Conservation (phyloP, 2,113 vertebrate species). For the Albula glossodonta region DNA sequence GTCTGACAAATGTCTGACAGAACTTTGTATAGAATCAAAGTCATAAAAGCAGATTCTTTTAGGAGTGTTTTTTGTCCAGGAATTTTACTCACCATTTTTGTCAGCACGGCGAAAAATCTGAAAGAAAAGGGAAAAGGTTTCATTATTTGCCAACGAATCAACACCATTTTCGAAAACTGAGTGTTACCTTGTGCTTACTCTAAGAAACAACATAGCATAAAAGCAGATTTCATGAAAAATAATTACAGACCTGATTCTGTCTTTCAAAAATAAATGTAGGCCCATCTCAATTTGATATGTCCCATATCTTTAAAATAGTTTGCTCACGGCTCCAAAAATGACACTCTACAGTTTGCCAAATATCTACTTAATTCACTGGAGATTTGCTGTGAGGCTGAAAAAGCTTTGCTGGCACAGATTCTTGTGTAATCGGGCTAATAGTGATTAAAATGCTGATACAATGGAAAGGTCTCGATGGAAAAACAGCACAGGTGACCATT, state of each 20-base stretch:
- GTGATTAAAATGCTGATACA: background rate
- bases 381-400: background rate
- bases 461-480: background rate
- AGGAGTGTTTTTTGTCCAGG: background rate
- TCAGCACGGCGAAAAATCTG: slow-evolving; percentile 24
- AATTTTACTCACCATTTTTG: slow-evolving; percentile 22
- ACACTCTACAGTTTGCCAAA: background rate
- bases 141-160: background rate
- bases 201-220: background rate
- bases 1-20: background rate
- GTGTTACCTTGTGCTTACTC: background rate
- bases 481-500: background rate
- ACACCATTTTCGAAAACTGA: background rate
- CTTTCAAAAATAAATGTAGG: too few species aligned
- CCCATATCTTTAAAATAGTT: background rate
- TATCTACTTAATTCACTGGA: background rate
- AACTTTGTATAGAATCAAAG: background rate
- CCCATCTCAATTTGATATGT: background rate
- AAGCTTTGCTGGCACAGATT: background rate
- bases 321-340: background rate
- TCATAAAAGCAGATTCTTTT: background rate
- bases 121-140: slow-evolving; percentile 4
- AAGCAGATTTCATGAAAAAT: too few species aligned
- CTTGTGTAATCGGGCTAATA: background rate
- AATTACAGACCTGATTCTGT: too few species aligned